These are phyloP conservation scores for Hyles euphorbiae DNA, from an alignment of 1,140 invertebrate species.

Conservation along the genomic window DNA sequence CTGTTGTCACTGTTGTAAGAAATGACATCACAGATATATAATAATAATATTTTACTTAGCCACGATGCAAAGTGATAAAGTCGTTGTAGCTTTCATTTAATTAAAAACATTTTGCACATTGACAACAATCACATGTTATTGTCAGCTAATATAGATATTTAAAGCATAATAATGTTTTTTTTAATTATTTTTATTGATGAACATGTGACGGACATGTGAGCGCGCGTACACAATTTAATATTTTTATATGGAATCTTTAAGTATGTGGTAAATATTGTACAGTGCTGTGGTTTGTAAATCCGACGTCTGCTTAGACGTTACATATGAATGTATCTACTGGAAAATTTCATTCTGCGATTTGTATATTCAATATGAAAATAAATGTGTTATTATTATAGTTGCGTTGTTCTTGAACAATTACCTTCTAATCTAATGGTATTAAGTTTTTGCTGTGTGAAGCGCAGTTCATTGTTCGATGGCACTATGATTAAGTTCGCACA, in stretches of 20 bases:
- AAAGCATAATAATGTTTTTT: slow-evolving; percentile 1
- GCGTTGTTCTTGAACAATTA: slow-evolving; percentile 11
- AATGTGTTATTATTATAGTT: slow-evolving; percentile 20
- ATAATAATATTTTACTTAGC: too few relatives aligned
- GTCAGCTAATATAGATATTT: neutral
- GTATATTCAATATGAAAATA: slow-evolving; percentile 22
- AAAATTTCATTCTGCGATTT: slow-evolving; percentile 18
- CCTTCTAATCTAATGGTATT: slow-evolving; percentile 8
- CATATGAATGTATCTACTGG: slow-evolving; percentile 5
- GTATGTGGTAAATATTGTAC: slow-evolving; percentile 5
- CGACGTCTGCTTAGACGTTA: slow-evolving; percentile 1
- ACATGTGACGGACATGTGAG: neutral
- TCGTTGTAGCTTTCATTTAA: neutral
- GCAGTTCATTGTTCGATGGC: slow-evolving; percentile 26
- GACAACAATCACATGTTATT: neutral
- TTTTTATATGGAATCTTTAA: slow-evolving; percentile 13
- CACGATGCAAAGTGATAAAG: too few relatives aligned
- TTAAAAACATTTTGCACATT: too few relatives aligned
- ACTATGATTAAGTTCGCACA: slow-evolving; percentile 45
- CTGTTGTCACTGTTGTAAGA: slow-evolving; percentile 20
- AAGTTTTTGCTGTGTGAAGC: slow-evolving; percentile 17
- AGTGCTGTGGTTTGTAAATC: neutral
- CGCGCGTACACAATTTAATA: slow-evolving; percentile 5
- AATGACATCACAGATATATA: slow-evolving; percentile 12
- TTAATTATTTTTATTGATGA: slow-evolving; percentile 1